Base-by-base conservation (phyloP, 2,113 vertebrate genomes). In the Lophochroa leadbeateri region DNA sequence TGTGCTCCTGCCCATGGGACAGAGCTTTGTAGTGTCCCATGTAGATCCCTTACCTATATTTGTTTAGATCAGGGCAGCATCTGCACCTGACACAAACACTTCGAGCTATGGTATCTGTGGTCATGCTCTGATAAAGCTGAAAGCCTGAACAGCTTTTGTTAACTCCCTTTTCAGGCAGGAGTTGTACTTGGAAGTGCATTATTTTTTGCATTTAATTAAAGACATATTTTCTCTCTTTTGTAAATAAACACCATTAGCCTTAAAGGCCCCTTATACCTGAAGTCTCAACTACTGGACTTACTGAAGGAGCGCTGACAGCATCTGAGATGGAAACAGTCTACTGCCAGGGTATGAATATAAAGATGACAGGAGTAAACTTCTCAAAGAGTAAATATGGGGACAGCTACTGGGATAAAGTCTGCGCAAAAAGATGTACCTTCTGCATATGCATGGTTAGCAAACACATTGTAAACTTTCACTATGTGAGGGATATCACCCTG, bases 131-230 rank as follows among this genome's bases (percentile, higher is more conserved):
- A 31, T 76, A 82, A 79, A 67, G 72, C 61, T 21, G 43, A 70
- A 83, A 79, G 47, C 52, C 78, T 82, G 74, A 67, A 82, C n/a
- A 14, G 74, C 33, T 65, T 64, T 10, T 25, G 23, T 76, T 77
- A 72, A 75, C 33, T 71, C 61, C 23, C 17, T 86, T 61, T 78
- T 67, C 43, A 75, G 47, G 71, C 41, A 82, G 85, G 53, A 82
- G 49, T 46, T 44, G 39, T 39, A 60, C 60, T 43, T 35, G 47
- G 70, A 91, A 31, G 28, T 57, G 46, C 53, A 23, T 57, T 79
- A n/a, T 37, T 60, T 41, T 92, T 52, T 74, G 70, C 52, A 61
- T 91, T 87, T 95, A 82, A 84, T 91, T 55, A 81, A 70, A 60
- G 33, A 21, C 9, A 5, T 17, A 3, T 85, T 86, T 74, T 60